phyloP scores from a whole-genome alignment of 1,140 invertebrate genomes.

The Palaemon carinicauda region DNA sequence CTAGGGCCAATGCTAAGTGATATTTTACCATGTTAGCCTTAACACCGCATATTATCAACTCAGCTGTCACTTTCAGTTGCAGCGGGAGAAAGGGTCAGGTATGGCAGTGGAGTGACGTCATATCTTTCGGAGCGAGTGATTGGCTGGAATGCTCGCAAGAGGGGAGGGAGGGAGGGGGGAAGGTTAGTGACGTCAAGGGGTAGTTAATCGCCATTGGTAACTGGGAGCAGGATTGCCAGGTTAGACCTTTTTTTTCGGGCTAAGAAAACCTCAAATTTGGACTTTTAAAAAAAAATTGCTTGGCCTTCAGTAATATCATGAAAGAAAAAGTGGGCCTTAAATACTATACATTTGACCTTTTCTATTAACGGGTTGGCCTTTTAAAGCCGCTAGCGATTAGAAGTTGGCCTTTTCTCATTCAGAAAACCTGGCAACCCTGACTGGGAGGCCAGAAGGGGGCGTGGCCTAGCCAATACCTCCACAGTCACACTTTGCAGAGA shows the following conservation, averaged over 20 bases:
- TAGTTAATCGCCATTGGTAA: neutral
- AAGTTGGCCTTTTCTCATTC: no score
- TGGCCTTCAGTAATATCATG: no score
- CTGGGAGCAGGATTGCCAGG: no score
- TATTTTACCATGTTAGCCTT: constrained; percentile 22
- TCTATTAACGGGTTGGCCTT: no score
- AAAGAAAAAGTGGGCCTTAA: no score
- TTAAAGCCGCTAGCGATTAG: no score
- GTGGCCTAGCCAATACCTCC: constrained; percentile 2
- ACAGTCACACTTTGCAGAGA: neutral
- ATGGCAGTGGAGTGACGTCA: neutral
- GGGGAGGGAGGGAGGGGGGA: constrained; percentile 14
- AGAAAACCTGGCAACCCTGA: no score
- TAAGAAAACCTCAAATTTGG: no score
- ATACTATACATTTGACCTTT: no score
- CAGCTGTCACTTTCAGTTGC: constrained; percentile 23
- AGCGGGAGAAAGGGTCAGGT: constrained; percentile 32
- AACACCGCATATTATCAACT: constrained; percentile 42
- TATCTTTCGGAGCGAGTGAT: neutral
- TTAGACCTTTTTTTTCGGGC: no score
- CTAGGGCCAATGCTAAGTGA: neutral
- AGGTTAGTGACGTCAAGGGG: neutral
- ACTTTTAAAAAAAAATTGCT: no score
- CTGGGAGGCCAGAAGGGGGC: no score
- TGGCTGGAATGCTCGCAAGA: neutral